Evolutionary conservation across 2,888 invertebrate species (phyloP).

Genomic region (Frankliniella intonsa): DNA sequence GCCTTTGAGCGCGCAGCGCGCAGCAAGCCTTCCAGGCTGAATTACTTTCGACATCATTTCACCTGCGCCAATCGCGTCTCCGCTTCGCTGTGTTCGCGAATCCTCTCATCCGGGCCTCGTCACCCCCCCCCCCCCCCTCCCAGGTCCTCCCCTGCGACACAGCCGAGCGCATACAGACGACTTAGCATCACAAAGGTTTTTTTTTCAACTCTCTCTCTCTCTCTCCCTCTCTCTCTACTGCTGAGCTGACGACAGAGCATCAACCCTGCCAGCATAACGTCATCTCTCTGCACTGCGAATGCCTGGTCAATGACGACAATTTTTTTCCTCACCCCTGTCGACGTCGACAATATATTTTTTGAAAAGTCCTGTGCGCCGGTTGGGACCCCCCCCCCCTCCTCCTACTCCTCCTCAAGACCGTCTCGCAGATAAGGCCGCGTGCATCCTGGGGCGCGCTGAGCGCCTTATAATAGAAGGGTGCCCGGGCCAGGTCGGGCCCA

Average conservation of each 20-base stretch:
- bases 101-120: background rate
- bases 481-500: background rate
- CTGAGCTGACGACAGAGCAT: conserved; percentile 17
- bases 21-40: background rate
- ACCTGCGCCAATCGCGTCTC: background rate
- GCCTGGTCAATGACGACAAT: background rate
- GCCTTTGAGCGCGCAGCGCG: too few species aligned
- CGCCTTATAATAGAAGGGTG: background rate
- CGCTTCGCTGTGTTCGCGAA: background rate
- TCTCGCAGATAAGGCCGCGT: background rate
- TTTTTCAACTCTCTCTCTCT: background rate
- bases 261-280: conserved; percentile 6
- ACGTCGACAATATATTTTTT: conserved; percentile 1
- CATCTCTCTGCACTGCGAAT: background rate
- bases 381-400: background rate
- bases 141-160: background rate
- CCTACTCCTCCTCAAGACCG: background rate
- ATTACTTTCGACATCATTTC: conserved; percentile 17
- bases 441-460: background rate
- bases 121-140: background rate
- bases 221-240: background rate
- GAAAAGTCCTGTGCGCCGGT: background rate
- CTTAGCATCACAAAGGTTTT: conserved; percentile 14
- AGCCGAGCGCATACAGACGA: background rate
- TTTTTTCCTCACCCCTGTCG: background rate